phyloP scores from a whole-genome alignment of 2,797 vertebrate genomes.

The Spizella passerina region DNA sequence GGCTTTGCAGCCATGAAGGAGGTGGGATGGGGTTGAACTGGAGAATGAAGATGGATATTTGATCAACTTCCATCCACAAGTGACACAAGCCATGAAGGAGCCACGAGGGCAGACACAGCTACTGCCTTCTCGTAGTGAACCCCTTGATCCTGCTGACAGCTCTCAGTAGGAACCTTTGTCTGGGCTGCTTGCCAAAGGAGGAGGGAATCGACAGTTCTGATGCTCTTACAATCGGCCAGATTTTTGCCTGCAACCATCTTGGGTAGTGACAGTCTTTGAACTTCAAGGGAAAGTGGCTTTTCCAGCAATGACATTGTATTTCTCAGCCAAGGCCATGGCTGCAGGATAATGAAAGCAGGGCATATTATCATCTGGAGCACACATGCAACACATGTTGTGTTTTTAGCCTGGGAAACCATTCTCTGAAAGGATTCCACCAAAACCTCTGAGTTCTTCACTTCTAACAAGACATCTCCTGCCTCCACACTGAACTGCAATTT shows the following conservation, averaged over 20 bases:
- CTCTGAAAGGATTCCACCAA: slow-evolving; percentile 54
- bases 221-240: slow-evolving; percentile 58
- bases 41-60: slow-evolving; percentile 19
- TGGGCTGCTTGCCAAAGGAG: slow-evolving; percentile 58
- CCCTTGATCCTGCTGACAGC: slow-evolving; percentile 65
- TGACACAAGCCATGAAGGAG: slow-evolving; percentile 47
- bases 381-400: slow-evolving; percentile 39
- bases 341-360: slow-evolving; percentile 41
- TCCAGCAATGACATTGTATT: slow-evolving; percentile 61
- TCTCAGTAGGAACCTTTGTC: slow-evolving; percentile 66
- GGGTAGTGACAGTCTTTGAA: slow-evolving; percentile 63
- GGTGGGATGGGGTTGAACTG: background rate
- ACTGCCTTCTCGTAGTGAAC: slow-evolving; percentile 47
- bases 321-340: slow-evolving; percentile 54
- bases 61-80: slow-evolving; percentile 42
- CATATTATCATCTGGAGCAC: slow-evolving; percentile 40
- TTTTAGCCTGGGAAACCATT: slow-evolving; percentile 59
- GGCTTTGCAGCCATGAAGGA: background rate
- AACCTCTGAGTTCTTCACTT: background rate
- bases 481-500: background rate
- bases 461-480: background rate
- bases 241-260: slow-evolving; percentile 65
- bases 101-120: slow-evolving; percentile 45
- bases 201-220: slow-evolving; percentile 58
- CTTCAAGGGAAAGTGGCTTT: slow-evolving; percentile 65